These are phyloP conservation scores for Polypterus bichir DNA, from an alignment of 2,113 vertebrate species.

Conservation along the genomic window DNA sequence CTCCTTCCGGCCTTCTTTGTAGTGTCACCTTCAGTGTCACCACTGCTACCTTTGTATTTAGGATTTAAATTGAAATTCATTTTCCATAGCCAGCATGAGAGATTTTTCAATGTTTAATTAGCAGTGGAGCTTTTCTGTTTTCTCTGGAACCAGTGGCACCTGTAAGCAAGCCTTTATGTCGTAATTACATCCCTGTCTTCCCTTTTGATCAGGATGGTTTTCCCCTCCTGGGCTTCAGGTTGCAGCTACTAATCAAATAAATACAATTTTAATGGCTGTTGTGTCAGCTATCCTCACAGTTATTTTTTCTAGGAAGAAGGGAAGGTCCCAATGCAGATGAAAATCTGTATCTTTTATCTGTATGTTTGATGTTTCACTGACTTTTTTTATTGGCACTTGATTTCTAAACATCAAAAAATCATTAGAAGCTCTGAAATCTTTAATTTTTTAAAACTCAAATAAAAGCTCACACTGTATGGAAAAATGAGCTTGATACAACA, in stretches of 20 bases:
- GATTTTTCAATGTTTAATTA: conserved; percentile 18
- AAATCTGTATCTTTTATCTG: conserved; percentile 28
- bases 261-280: conserved; percentile 31
- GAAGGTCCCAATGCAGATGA: conserved; percentile 21
- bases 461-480: too few relatives aligned
- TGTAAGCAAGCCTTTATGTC: conserved; percentile 13
- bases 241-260: conserved; percentile 40
- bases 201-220: conserved; percentile 27
- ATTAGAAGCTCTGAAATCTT: not conserved
- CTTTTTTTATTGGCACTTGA: conserved; percentile 11
- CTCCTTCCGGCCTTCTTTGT: not conserved
- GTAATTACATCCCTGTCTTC: conserved; percentile 22
- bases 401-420: conserved; percentile 2
- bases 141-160: conserved; percentile 12
- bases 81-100: conserved; percentile 6
- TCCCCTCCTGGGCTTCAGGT: conserved; percentile 22
- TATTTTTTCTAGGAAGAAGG: conserved; percentile 23
- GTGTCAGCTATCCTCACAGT: conserved; percentile 20
- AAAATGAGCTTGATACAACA: too few relatives aligned
- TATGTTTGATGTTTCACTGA: conserved; percentile 28
- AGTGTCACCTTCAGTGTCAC: too few relatives aligned
- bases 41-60: not conserved
- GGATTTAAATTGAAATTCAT: conserved; percentile 20
- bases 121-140: conserved; percentile 13
- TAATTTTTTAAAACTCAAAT: too few relatives aligned